Percentiles rank a stretch among this genome's conserved stretches.
These are phyloP conservation scores for Megathymus violae DNA, from an alignment of 1,140 invertebrate species.

Conservation along the genomic window DNA sequence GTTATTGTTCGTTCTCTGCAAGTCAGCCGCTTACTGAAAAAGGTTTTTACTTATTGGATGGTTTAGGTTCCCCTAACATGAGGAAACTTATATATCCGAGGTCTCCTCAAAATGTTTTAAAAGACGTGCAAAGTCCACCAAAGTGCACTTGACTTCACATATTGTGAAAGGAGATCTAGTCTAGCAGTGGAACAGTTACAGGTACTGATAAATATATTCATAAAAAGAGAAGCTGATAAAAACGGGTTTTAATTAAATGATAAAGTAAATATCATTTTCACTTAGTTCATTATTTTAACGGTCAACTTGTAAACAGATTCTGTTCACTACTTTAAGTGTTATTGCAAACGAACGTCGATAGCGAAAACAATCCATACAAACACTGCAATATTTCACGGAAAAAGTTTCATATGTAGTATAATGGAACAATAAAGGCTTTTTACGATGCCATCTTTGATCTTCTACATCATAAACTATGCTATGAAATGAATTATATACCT, in stretches of 20 bases:
- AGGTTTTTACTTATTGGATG: neutral
- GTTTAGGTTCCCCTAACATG: too few species aligned
- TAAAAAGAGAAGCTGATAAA: too few species aligned
- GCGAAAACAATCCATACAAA: neutral
- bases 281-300: neutral
- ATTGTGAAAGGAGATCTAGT: too few species aligned
- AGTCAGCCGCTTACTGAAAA: neutral
- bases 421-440: conserved; percentile 26
- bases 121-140: too few species aligned
- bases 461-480: conserved; percentile 16
- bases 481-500: too few species aligned
- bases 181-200: too few species aligned
- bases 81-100: too few species aligned
- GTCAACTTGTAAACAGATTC: neutral
- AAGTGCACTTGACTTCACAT: too few species aligned
- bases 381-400: conserved; percentile 6
- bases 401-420: conserved; percentile 25
- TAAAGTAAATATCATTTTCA: too few species aligned
- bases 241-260: too few species aligned
- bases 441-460: conserved; percentile 25
- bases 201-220: too few species aligned
- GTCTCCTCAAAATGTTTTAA: too few species aligned
- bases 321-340: conserved; percentile 3
- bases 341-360: neutral
- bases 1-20: neutral